Evolutionary conservation across 2,113 vertebrate species (phyloP).

Genomic region (Cyprinodon brontotheroides): DNA sequence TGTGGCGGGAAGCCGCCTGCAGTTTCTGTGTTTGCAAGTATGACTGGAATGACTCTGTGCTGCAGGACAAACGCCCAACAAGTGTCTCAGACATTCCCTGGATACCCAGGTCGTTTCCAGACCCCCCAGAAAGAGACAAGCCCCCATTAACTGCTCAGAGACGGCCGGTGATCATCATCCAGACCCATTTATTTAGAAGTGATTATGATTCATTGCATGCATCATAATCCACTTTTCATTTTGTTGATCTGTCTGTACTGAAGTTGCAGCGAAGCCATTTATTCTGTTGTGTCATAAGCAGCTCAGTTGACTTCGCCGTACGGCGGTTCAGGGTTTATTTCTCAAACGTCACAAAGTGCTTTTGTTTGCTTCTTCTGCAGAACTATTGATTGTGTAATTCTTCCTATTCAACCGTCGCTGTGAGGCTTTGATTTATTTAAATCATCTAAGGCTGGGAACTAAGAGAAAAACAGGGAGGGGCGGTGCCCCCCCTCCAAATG

Average conservation of each 20-base stretch:
- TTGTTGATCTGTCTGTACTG: slow-evolving; percentile 19
- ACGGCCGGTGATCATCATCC: slow-evolving; percentile 1
- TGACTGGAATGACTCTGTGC: slow-evolving; percentile 56
- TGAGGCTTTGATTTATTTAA: background rate
- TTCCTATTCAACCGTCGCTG: slow-evolving; percentile 1
- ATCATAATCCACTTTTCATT: background rate
- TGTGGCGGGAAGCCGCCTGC: slow-evolving; percentile 11
- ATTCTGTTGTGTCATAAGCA: background rate
- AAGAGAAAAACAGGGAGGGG: background rate
- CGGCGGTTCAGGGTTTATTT: background rate
- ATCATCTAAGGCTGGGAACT: background rate
- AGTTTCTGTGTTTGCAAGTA: slow-evolving; percentile 25
- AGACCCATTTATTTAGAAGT: background rate
- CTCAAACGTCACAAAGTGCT: background rate
- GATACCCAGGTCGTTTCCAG: slow-evolving; percentile 39
- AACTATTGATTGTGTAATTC: slow-evolving; percentile 26
- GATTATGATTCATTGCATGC: slow-evolving; percentile 7
- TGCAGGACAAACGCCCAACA: slow-evolving; percentile 35
- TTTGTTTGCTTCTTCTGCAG: slow-evolving; percentile 5
- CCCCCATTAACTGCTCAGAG: slow-evolving; percentile 17
- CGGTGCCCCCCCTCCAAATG: slow-evolving; percentile 34
- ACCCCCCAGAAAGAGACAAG: background rate
- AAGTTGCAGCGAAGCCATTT: background rate
- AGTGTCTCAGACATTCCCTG: slow-evolving; percentile 59
- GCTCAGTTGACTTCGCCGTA: background rate